A percentile compares a stretch with the other conserved stretches of the same genome.
These are phyloP conservation scores for Melanotaenia maccullochi DNA, from an alignment of 2,797 vertebrate genomes.

Conservation along the genomic window DNA sequence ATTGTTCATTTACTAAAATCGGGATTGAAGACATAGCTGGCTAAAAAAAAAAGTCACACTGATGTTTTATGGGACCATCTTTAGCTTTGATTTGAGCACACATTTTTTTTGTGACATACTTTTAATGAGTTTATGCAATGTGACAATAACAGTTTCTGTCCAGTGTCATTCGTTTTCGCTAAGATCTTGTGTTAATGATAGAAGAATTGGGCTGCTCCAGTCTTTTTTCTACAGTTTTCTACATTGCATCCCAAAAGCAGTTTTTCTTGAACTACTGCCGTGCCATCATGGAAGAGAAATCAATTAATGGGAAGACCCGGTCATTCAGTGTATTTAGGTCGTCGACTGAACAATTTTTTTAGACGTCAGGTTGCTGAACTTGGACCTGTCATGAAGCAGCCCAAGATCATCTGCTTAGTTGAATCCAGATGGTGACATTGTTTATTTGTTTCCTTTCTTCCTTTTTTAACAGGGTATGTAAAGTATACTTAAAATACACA, in stretches of 20 bases:
- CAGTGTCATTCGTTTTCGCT: not conserved
- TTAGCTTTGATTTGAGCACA: not conserved
- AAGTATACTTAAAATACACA: not conserved
- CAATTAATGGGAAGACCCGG: not conserved
- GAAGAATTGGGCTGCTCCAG: not conserved
- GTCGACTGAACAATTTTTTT: not conserved
- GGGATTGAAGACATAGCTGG: not conserved
- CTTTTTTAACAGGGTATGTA: not conserved
- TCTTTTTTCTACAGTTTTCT: not conserved
- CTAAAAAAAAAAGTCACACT: not conserved
- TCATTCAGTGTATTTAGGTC: not conserved
- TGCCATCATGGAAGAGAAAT: not conserved
- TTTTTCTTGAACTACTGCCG: not conserved
- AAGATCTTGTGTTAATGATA: not conserved
- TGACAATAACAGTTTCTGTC: not conserved
- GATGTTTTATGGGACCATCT: not conserved
- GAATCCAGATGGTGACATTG: not conserved
- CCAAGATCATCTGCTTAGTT: not conserved
- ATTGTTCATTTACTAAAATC: not conserved
- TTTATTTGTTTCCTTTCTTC: not conserved
- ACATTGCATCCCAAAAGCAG: not conserved
- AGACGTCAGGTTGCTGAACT: not conserved
- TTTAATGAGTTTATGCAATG: not conserved
- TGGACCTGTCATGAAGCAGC: not conserved
- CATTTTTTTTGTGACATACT: not conserved